Evolutionary conservation across 2,888 invertebrate genomes (phyloP).

Genomic region (Subacronicta megacephala): DNA sequence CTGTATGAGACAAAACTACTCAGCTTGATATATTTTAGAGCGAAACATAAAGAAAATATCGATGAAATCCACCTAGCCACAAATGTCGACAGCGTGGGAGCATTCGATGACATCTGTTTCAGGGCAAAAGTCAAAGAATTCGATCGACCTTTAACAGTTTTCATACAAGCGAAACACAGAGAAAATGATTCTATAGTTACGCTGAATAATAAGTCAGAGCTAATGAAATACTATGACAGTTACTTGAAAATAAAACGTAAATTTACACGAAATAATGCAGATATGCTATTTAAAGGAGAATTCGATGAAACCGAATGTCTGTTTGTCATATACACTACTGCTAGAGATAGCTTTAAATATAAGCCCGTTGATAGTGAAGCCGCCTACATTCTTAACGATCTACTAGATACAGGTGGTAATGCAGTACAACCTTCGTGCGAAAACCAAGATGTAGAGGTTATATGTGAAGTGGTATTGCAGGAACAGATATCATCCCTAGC

Average conservation of each 20-base stretch:
- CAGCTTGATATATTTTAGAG: conserved; percentile 38
- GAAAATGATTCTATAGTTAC: conserved; percentile 12
- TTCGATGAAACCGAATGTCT: conserved; percentile 25
- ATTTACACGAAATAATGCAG: conserved; percentile 12
- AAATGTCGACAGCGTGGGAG: conserved; percentile 39
- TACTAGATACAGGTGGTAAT: conserved; percentile 28
- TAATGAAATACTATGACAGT: conserved; percentile 30
- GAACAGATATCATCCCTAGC: conserved; percentile 26
- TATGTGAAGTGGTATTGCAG: conserved; percentile 13
- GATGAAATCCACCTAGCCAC: conserved; percentile 42
- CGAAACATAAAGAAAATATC: conserved; percentile 21
- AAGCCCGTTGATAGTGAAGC: not conserved
- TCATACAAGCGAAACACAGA: conserved; percentile 43
- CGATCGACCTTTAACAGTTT: conserved; percentile 18
- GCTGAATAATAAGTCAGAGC: conserved; percentile 18
- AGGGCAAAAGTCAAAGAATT: conserved; percentile 22
- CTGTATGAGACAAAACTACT: conserved; percentile 46
- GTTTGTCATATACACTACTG: conserved; percentile 43
- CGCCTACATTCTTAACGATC: conserved; percentile 4
- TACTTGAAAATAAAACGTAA: conserved; percentile 26
- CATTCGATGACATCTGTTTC: conserved; percentile 44
- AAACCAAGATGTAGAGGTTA: conserved; percentile 9
- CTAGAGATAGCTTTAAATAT: conserved; percentile 8
- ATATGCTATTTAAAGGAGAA: conserved; percentile 20
- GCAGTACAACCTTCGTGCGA: conserved; percentile 1